These are phyloP conservation scores for Papilio dardanus DNA, from an alignment of 1,140 invertebrate genomes.

Conservation along the genomic window DNA sequence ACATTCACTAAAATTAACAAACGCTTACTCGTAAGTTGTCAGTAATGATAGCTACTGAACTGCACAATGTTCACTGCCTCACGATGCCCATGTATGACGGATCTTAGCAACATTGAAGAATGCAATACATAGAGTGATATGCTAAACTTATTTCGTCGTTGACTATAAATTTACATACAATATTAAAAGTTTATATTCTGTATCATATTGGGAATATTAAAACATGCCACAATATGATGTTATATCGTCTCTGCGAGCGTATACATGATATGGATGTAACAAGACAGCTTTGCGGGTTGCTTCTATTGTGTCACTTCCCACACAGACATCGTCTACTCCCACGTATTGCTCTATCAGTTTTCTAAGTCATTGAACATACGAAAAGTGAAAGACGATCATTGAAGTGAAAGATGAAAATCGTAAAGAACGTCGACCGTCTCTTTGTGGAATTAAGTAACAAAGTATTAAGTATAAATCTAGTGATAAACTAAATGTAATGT, in stretches of 20 bases:
- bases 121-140: too few species aligned
- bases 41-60: background rate
- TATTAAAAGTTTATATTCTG: background rate
- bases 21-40: too few species aligned
- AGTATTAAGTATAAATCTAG: too few species aligned
- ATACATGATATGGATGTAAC: background rate
- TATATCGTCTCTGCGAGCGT: too few species aligned
- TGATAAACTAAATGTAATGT: too few species aligned
- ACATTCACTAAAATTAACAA: too few species aligned
- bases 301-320: background rate
- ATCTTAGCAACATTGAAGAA: background rate
- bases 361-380: background rate
- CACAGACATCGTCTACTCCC: background rate
- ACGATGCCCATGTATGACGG: background rate
- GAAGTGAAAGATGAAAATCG: background rate
- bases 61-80: background rate
- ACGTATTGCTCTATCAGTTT: constrained; percentile 2
- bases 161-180: background rate
- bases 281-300: background rate
- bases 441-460: too few species aligned
- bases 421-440: background rate
- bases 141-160: background rate
- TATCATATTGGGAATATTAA: too few species aligned
- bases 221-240: too few species aligned
- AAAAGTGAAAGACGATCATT: background rate